Percentiles rank a stretch among this genome's conserved stretches.
These are phyloP conservation scores for Abscondita cerata DNA, from an alignment of 2,888 invertebrate genomes.

Conservation along the genomic window DNA sequence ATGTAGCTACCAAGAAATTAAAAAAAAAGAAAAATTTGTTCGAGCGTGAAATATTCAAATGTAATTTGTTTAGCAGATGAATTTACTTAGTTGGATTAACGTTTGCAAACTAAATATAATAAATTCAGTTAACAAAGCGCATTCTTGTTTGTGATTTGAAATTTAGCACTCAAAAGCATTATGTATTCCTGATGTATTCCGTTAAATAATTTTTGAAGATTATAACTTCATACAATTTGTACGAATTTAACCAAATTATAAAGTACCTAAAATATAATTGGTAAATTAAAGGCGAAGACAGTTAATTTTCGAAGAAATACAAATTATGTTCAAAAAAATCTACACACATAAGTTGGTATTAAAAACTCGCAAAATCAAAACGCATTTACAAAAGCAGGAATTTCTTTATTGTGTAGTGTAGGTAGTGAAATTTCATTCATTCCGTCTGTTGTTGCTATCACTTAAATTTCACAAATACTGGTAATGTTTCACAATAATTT, in stretches of 20 bases:
- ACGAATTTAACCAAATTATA: constrained; percentile 3
- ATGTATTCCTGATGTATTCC: constrained; percentile 1
- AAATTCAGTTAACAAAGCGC: background rate
- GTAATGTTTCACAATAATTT: no score
- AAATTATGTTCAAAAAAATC: no score
- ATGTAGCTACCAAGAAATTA: no score
- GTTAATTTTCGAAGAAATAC: constrained; percentile 1
- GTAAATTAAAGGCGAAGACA: constrained; percentile 5
- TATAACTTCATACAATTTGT: constrained; percentile 7
- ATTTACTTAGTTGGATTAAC: background rate
- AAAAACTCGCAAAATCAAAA: no score
- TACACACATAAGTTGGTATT: no score
- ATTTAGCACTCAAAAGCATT: constrained; percentile 4
- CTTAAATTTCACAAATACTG: no score
- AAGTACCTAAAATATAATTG: background rate
- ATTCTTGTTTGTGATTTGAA: constrained; percentile 5
- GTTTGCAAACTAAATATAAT: background rate
- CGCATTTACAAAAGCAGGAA: no score
- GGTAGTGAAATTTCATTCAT: no score
- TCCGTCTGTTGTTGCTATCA: no score
- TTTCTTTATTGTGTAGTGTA: no score
- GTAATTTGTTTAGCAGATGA: background rate
- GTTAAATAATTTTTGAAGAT: constrained; percentile 3
- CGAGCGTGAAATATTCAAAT: background rate
- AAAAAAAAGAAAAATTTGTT: no score